Percentiles rank a stretch among this genome's conserved stretches.
phyloP scores from a whole-genome alignment of 1,140 invertebrate genomes.

The Leptopilina boulardi region DNA sequence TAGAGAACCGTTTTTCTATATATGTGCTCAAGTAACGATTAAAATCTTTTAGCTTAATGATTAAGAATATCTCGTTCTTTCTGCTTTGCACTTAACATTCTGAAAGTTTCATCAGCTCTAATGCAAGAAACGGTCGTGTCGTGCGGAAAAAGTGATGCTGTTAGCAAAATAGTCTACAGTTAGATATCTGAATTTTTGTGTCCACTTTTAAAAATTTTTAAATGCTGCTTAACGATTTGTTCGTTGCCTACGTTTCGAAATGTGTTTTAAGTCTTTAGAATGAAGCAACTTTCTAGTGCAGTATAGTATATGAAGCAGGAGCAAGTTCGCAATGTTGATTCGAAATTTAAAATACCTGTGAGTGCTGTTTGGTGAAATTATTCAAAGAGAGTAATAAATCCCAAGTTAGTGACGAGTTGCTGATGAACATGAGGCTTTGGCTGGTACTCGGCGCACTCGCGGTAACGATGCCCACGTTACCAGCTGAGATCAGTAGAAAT shows the following conservation, averaged over 20 bases:
- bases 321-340: constrained; percentile 43
- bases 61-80: not conserved
- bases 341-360: constrained; percentile 46
- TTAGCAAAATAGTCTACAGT: not conserved
- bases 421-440: constrained; percentile 68
- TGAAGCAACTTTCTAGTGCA: not conserved
- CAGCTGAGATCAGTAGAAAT: constrained; percentile 70
- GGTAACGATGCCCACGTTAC: constrained; percentile 62
- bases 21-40: not conserved
- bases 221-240: not conserved
- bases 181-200: not conserved
- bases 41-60: not conserved
- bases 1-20: not conserved
- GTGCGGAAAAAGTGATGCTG: not conserved
- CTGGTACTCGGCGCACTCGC: constrained; percentile 64
- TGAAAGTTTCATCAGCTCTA: not conserved
- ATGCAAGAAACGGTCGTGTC: not conserved
- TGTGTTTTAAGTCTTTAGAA: not conserved
- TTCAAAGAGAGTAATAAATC: not conserved
- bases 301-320: constrained; percentile 5
- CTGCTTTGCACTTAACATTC: not conserved
- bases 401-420: constrained; percentile 9
- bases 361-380: constrained; percentile 52
- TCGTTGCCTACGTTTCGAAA: not conserved
- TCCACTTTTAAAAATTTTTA: constrained; percentile 38